Evolutionary conservation across 2,888 invertebrate species (phyloP), one percentile per base, ranked within the genome.

Genomic region (Agrilus mali): DNA sequence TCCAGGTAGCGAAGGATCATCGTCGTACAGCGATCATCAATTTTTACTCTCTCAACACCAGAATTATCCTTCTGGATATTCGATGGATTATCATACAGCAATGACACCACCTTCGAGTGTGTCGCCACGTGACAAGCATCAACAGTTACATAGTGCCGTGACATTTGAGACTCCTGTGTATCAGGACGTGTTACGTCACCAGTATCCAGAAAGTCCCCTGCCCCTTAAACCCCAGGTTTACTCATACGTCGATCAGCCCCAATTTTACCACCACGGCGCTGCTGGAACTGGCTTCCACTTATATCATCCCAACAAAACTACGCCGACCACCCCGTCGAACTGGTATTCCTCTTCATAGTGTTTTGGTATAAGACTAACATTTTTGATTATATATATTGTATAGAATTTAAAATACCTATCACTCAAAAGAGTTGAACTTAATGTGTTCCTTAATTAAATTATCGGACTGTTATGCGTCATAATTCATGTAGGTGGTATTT

Each of bases 91-190:
- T 58, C 93, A 93, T 64, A 85, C 89, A 34, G 89, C 90, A 38
- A 94, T 95, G 88, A 94, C 94, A 4, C 94, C 94, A 41, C 95
- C 95, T 41, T 90, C 92, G n/a, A 94, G 94, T 4, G 94, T 94
- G 2, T 94, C 94, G 5, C 94, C 95, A 0, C 75, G 93, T 47
- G 94, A 94, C 60, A 89, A 81, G 55, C 79, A 70, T 64, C 85
- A 78, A 55, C 81, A 80, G 55, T 65, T 70, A 45, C 72, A 71
- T 46, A 58, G 61, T 54, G 74, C 49, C 65, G 75, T 67, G 64
- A 70, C 67, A 15, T 67, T 67, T 45, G 70, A 65, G 52, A 68
- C 63, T 46, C 64, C 60, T 56, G 72, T 49, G 60, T 67, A 64
- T 50, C 67, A 66, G 49, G 64, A 71, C 56, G 77, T 83, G 53